A percentile compares a stretch with the other conserved stretches of the same genome.
Evolutionary conservation across 2,797 vertebrate genomes (phyloP).

Genomic region (Catamblyrhynchus diadema): DNA sequence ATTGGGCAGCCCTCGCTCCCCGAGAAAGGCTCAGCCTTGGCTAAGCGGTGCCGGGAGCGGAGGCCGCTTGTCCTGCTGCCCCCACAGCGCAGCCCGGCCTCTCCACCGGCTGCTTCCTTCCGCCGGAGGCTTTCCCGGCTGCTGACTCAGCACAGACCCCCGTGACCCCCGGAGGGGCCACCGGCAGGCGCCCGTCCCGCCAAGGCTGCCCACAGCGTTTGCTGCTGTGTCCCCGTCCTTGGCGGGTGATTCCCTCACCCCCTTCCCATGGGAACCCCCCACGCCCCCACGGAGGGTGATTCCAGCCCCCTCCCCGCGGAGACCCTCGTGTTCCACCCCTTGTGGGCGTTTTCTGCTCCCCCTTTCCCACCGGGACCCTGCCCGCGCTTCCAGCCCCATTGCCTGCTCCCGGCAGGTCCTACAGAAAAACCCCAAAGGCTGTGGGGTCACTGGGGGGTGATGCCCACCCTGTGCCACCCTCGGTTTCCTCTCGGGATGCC

Average conservation of each 20-base stretch:
- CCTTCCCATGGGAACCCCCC: background rate
- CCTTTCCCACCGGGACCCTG: fast-evolving
- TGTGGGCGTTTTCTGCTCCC: background rate
- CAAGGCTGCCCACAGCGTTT: fast-evolving
- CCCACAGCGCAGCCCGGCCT: background rate
- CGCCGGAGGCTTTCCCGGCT: background rate
- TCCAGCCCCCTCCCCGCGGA: background rate
- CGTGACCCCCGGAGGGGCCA: background rate
- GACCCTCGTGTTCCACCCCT: fast-evolving
- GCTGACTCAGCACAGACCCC: conserved; percentile 15
- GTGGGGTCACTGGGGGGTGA: background rate
- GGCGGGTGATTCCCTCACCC: background rate
- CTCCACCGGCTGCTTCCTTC: conserved; percentile 43
- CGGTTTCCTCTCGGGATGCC: background rate
- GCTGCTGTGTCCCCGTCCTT: fast-evolving
- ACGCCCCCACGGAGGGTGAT: fast-evolving
- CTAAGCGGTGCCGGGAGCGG: fast-evolving
- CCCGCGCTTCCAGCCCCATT: fast-evolving
- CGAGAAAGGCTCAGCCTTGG: background rate
- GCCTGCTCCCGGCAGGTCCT: background rate
- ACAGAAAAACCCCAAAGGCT: background rate
- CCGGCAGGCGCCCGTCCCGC: background rate
- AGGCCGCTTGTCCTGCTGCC: background rate
- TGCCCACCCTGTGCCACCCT: background rate
- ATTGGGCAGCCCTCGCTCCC: fast-evolving